These are phyloP conservation scores for Ornithorhynchus anatinus DNA, from an alignment of 2,113 vertebrate species.

Conservation along the genomic window DNA sequence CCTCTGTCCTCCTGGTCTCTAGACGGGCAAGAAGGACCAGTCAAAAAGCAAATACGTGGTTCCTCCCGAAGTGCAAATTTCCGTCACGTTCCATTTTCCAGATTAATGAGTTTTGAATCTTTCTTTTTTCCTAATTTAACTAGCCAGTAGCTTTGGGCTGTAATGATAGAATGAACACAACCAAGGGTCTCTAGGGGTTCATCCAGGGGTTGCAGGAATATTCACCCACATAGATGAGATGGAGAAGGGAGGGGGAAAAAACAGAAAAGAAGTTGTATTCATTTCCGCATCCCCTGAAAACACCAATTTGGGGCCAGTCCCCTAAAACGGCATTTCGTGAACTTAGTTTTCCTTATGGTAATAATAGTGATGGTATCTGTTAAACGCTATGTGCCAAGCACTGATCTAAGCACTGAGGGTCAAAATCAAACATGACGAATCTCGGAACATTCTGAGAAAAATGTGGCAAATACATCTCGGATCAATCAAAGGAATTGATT, in stretches of 20 bases:
- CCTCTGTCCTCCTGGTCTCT: no score
- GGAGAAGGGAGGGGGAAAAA: slow-evolving; percentile 75
- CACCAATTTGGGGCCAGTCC: slow-evolving; percentile 52
- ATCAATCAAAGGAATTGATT: no score
- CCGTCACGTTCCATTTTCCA: slow-evolving; percentile 16
- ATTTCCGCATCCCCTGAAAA: slow-evolving; percentile 61
- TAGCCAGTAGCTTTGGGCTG: slow-evolving; percentile 75
- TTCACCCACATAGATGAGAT: slow-evolving; percentile 85
- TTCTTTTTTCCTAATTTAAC: slow-evolving; percentile 29
- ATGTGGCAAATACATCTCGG: background rate
- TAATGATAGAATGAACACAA: slow-evolving; percentile 84
- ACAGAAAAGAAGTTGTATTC: slow-evolving; percentile 60
- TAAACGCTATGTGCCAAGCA: no score
- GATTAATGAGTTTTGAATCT: slow-evolving; percentile 32
- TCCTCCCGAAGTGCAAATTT: slow-evolving; percentile 53
- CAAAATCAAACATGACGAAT: slow-evolving; percentile 58
- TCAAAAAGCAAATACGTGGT: slow-evolving; percentile 3
- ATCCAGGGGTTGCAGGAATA: slow-evolving; percentile 84
- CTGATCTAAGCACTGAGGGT: no score
- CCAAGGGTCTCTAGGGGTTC: slow-evolving; percentile 87
- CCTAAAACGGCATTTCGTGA: slow-evolving; percentile 28
- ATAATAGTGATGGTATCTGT: no score
- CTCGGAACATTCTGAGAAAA: slow-evolving; percentile 51
- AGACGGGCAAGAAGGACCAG: background rate
- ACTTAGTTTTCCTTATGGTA: slow-evolving; percentile 48